phyloP scores from a whole-genome alignment of 2,113 vertebrate species.

The Echinops telfairi region DNA sequence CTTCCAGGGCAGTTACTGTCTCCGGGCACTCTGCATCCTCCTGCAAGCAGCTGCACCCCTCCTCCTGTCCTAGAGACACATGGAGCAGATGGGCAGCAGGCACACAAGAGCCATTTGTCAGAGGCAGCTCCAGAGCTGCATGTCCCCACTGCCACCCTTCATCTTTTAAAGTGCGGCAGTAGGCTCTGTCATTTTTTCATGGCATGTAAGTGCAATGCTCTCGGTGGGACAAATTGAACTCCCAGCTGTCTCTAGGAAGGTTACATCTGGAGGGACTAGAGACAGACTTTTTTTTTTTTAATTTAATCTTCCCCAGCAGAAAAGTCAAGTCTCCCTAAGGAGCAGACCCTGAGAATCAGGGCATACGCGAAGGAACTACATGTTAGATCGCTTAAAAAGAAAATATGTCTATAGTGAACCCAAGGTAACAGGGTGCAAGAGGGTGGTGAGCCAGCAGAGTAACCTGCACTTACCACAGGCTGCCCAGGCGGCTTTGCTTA shows the following conservation, averaged over 20 bases:
- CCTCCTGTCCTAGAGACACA: slow-evolving; percentile 49
- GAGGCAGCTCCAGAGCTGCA: not conserved
- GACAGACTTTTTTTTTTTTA: not conserved
- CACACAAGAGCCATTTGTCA: slow-evolving; percentile 1
- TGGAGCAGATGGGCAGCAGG: slow-evolving; percentile 32
- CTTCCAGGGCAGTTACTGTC: slow-evolving; percentile 72
- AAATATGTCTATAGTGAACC: not conserved
- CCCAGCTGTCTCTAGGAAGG: not conserved
- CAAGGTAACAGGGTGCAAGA: not conserved
- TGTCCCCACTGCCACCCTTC: not conserved
- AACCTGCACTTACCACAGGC: not conserved
- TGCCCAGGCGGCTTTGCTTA: not conserved
- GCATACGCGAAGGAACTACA: not conserved
- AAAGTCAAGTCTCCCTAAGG: slow-evolving; percentile 2
- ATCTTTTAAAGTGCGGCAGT: not conserved
- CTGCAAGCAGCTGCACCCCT: not conserved
- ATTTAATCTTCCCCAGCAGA: not conserved
- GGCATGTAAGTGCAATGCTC: not conserved
- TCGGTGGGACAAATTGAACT: slow-evolving; percentile 17
- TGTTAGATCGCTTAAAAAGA: slow-evolving; percentile 33
- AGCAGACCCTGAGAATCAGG: not conserved
- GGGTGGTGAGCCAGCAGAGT: not conserved
- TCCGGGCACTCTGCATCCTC: slow-evolving; percentile 46
- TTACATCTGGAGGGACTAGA: not conserved
- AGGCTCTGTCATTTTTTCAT: slow-evolving; percentile 39